phyloP scores from a whole-genome alignment of 2,113 vertebrate species.

The Coptodon rendalli region DNA sequence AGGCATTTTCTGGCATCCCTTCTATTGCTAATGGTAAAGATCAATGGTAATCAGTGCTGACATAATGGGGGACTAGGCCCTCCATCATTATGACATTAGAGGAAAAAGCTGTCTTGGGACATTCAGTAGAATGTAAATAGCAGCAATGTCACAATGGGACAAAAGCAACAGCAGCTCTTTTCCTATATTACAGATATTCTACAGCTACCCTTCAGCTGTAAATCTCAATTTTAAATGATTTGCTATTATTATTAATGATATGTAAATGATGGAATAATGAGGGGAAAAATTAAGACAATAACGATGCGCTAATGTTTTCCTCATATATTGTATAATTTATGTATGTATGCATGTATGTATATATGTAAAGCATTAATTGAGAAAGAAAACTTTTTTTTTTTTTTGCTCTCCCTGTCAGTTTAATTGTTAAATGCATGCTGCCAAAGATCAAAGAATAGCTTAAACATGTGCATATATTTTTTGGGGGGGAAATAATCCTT shows the following conservation, averaged over 20 bases:
- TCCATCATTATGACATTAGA: not conserved
- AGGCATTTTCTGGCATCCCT: not conserved
- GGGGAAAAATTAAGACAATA: not conserved
- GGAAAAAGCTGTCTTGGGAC: not conserved
- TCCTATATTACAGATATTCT: not conserved
- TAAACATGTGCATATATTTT: not conserved
- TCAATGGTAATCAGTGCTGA: slow-evolving; percentile 11
- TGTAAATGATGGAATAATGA: not conserved
- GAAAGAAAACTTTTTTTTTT: not conserved
- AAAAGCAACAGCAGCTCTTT: not conserved
- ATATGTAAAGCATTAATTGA: not conserved
- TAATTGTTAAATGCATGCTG: not conserved
- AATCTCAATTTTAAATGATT: not conserved
- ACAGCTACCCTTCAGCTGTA: not conserved
- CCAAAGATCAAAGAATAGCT: not conserved
- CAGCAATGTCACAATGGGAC: not conserved
- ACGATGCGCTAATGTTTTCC: not conserved
- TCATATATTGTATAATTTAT: not conserved
- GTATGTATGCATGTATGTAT: not conserved
- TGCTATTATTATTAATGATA: not conserved
- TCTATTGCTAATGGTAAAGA: slow-evolving; percentile 13
- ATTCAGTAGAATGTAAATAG: not conserved
- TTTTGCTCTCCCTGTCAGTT: not conserved
- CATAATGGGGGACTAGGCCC: not conserved
- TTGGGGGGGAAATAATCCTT: not conserved